Percentiles rank a stretch among this genome's conserved stretches.
phyloP scores from a whole-genome alignment of 2,888 invertebrate species.

The Gortyna flavago region DNA sequence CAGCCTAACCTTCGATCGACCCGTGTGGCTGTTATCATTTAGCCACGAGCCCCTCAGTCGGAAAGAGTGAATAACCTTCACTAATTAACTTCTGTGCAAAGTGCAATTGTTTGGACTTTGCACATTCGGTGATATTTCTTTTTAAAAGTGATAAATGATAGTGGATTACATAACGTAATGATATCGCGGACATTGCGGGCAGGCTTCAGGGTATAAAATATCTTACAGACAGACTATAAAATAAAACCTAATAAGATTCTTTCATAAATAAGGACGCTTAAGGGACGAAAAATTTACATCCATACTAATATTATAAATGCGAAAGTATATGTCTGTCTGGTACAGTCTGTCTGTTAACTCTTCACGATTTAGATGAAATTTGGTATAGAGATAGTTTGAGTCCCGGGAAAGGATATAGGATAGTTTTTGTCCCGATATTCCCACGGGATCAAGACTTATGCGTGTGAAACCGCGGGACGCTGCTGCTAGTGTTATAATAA shows the following conservation, averaged over 20 bases:
- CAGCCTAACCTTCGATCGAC: background rate
- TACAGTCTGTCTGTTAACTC: no score
- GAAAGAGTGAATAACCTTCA: background rate
- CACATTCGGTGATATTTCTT: background rate
- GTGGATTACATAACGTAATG: background rate
- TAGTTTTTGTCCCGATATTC: no score
- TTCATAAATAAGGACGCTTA: background rate
- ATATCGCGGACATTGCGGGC: background rate
- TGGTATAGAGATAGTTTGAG: no score
- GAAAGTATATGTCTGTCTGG: no score
- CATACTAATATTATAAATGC: no score
- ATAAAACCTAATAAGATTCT: background rate
- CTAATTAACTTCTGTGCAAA: background rate
- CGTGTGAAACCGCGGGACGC: no score
- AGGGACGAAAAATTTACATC: no score
- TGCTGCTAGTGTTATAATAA: no score
- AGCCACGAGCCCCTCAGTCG: background rate
- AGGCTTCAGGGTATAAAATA: background rate
- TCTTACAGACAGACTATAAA: background rate
- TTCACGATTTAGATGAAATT: no score
- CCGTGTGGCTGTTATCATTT: background rate
- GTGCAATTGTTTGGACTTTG: background rate
- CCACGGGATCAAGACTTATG: no score
- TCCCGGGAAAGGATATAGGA: no score
- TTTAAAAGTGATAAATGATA: background rate